These are phyloP conservation scores for Cyanoliseus patagonus DNA, from an alignment of 2,113 vertebrate species.

Conservation along the genomic window DNA sequence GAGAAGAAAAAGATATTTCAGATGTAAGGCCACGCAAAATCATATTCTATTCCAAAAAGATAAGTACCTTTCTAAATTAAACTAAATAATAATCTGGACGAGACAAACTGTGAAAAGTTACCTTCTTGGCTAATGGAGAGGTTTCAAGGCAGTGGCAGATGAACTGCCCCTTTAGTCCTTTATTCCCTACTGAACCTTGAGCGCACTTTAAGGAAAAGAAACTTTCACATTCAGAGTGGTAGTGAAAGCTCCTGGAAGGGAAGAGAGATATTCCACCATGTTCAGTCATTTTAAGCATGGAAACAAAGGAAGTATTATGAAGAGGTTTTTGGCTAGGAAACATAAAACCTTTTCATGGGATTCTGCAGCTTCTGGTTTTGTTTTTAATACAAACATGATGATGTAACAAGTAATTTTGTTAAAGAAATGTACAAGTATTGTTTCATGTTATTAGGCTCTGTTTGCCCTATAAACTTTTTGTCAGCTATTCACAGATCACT, in stretches of 20 bases:
- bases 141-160: neutral
- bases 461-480: neutral
- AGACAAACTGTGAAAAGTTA: neutral
- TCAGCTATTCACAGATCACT: neutral
- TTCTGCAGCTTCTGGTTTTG: constrained; percentile 27
- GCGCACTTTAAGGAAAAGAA: neutral
- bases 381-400: constrained; percentile 42
- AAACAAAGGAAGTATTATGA: constrained; percentile 34
- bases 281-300: neutral
- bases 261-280: neutral
- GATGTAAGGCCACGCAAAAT: too few relatives aligned
- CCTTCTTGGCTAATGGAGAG: neutral
- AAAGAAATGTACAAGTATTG: neutral
- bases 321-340: constrained; percentile 26
- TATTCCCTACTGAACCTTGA: neutral
- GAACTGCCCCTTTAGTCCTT: neutral
- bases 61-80: too few relatives aligned
- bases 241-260: neutral
- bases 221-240: neutral
- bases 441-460: neutral
- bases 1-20: too few relatives aligned
- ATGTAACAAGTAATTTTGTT: constrained; percentile 24
- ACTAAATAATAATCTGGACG: too few relatives aligned
- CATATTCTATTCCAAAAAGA: too few relatives aligned
- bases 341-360: constrained; percentile 31